Base-by-base conservation (phyloP, 2,113 vertebrate genomes). In the Hoplias malabaricus region DNA sequence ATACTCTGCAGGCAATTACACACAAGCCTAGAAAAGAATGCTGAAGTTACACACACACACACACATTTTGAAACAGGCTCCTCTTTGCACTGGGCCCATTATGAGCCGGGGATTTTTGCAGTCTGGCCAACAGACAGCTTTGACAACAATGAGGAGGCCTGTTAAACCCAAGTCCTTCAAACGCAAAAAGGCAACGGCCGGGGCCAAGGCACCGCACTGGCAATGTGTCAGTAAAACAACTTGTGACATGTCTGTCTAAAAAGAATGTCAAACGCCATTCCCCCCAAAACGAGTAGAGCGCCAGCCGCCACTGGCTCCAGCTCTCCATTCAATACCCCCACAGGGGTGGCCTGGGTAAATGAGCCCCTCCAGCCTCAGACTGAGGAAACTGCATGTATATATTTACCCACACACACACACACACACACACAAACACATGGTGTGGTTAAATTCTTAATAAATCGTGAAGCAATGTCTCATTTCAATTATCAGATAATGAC, bases 101-200 rank as follows among this genome's bases (percentile, higher is more conserved):
- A 87, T 86, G 81, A 87, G 83, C 71, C 88, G 89, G 82, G 84
- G 85, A 88, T 87, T 89, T 88, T 87, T 76, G 83, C 72, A 84
- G 86, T 79, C 84, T 87, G 84, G 81, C 72, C 81, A 54, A 87
- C 79, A 88, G 90, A 88, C 83, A 77, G 83, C 77, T 61, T 59
- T 84, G 87, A 90, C 86, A 90, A 91, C 89, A 90, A 90, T 89
- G 83, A 90, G 86, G 72, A 75, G 74, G 85, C 87, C 84, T 90
- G 89, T 90, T 88, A 84, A 85, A 83, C 81, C 5, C 78, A 81
- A 88, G 83, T 87, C 79, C 78, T 78, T 79, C 66, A 75, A 86
- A 90, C 88, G 84, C 75, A 83, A 82, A 77, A 82, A n/a, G n/a
- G 72, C 84, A 77, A 79, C 79, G 79, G 65, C 34, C 50, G 34